phyloP scores from a whole-genome alignment of 2,888 invertebrate species.

The Drosophila anceps region DNA sequence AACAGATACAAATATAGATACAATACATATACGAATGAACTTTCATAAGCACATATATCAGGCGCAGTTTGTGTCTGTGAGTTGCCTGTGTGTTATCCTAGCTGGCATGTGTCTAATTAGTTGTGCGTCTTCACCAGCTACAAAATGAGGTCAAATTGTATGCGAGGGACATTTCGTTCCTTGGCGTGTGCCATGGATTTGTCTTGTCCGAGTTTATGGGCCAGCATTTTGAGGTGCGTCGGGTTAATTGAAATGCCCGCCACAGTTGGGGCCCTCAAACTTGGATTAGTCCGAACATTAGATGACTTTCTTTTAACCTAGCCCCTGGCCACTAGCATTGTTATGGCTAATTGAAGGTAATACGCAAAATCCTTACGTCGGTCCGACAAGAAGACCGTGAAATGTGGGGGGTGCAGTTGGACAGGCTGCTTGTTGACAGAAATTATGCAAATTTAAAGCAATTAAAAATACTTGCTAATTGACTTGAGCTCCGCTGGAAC shows the following conservation, averaged over 20 bases:
- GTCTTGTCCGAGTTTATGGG: constrained; percentile 64
- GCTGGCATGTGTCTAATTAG: constrained; percentile 79
- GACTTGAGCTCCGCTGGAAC: constrained; percentile 67
- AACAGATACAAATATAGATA: constrained; percentile 15
- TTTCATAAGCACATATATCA: constrained; percentile 64
- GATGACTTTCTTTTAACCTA: constrained; percentile 41
- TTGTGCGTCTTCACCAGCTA: constrained; percentile 73
- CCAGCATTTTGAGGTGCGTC: constrained; percentile 64
- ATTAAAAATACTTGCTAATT: constrained; percentile 80
- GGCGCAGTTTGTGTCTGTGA: constrained; percentile 11
- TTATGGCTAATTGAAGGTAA: constrained; percentile 69
- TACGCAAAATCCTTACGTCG: constrained; percentile 59
- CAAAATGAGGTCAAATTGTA: constrained; percentile 71
- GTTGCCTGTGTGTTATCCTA: constrained; percentile 23
- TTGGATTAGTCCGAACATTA: constrained; percentile 65
- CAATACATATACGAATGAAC: constrained; percentile 40
- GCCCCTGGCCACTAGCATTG: constrained; percentile 38
- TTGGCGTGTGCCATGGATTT: constrained; percentile 70
- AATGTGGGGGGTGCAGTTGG: not conserved
- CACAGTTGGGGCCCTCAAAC: constrained; percentile 54
- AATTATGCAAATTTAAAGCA: constrained; percentile 80
- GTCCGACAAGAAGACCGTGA: constrained; percentile 3
- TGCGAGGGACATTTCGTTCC: constrained; percentile 52
- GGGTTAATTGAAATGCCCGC: constrained; percentile 76
- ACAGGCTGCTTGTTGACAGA: constrained; percentile 68